phyloP scores from a whole-genome alignment of 2,888 invertebrate species.

The Peribatodes rhomboidaria region DNA sequence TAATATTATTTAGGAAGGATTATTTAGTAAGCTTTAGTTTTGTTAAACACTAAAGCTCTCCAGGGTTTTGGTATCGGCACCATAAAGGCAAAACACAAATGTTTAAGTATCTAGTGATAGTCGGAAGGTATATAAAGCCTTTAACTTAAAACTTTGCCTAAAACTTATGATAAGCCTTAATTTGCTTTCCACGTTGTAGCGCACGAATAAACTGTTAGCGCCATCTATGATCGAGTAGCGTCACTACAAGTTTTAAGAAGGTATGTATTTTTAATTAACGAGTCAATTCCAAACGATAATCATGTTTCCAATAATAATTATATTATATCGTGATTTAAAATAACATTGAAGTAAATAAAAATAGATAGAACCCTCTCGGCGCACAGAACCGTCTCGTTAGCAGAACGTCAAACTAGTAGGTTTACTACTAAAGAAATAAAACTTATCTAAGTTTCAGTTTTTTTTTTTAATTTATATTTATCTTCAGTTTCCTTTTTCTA shows the following conservation, averaged over 20 bases:
- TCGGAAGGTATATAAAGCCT: background rate
- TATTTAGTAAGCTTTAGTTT: background rate
- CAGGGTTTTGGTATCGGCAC: background rate
- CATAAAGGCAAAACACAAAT: background rate
- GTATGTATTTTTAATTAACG: background rate
- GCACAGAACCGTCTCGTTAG: no score
- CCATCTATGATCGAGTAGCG: slow-evolving; percentile 75
- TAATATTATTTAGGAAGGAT: background rate
- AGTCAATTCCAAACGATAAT: background rate
- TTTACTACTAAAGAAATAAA: no score
- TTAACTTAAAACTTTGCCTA: no score
- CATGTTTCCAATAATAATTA: background rate
- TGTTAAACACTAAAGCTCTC: no score
- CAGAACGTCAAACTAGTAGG: no score
- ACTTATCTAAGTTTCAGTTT: no score
- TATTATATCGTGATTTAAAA: background rate
- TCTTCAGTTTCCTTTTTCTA: no score
- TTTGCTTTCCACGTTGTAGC: background rate
- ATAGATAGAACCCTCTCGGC: background rate
- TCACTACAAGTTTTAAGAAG: slow-evolving; percentile 36
- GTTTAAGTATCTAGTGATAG: background rate
- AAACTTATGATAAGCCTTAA: background rate
- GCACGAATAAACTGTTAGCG: slow-evolving; percentile 49
- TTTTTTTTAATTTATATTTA: no score
- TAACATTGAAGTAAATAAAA: background rate